A percentile compares a stretch with the other conserved stretches of the same genome.
Conservation (phyloP, 1,140 invertebrate genomes). For the Polypedilum pembai region DNA sequence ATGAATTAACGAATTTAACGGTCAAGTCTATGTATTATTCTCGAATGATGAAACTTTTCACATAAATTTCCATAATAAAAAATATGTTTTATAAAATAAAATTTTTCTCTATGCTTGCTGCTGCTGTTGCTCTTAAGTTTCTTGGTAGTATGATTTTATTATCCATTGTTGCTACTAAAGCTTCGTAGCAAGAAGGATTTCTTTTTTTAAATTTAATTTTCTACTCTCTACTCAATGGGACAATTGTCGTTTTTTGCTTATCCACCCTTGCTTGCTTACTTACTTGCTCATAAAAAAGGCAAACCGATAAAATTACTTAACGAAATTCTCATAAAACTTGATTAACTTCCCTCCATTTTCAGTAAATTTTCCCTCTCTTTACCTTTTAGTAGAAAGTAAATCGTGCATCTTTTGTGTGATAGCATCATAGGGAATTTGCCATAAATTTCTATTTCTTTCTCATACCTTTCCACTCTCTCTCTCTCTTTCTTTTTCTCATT, state of each 20-base stretch:
- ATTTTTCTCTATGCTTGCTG: neutral
- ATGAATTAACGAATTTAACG: neutral
- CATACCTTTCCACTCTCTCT: neutral
- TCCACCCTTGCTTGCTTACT: neutral
- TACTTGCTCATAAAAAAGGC: neutral
- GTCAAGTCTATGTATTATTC: neutral
- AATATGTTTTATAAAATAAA: neutral
- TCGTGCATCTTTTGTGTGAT: neutral
- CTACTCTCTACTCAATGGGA: neutral
- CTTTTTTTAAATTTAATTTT: neutral
- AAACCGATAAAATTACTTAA: constrained; percentile 4
- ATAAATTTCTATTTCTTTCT: neutral
- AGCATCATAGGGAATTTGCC: neutral
- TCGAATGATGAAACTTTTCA: constrained; percentile 4
- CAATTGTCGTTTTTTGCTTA: neutral
- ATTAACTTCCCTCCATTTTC: neutral
- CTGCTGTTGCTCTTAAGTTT: no score
- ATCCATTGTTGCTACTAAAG: no score
- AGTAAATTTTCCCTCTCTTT: no score
- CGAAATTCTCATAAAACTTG: constrained; percentile 18
- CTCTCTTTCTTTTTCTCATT: no score
- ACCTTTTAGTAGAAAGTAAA: neutral
- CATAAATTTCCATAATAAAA: constrained; percentile 8
- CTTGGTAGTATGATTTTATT: no score
- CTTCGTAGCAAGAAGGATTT: no score